Evolutionary conservation across 1,140 invertebrate genomes (phyloP).

Genomic region (Atta colombica): DNA sequence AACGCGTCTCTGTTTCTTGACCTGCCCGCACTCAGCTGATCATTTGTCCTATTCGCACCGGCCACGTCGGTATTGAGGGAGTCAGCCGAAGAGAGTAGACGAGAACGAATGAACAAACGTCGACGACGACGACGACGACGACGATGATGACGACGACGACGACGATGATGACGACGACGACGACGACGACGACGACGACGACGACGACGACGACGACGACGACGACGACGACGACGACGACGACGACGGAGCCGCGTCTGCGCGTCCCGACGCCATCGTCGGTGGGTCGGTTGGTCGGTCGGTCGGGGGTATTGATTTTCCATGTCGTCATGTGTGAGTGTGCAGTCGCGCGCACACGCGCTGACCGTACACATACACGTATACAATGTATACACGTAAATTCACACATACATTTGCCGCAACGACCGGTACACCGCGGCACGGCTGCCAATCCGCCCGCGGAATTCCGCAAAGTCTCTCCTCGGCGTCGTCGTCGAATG

Average conservation of each 20-base stretch:
- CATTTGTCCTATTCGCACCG: conserved; percentile 30
- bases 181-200: not conserved
- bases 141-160: not conserved
- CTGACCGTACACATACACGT: conserved; percentile 20
- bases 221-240: not conserved
- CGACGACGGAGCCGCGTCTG: conserved; percentile 55
- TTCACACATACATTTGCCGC: not conserved
- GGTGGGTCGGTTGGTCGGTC: conserved; percentile 62
- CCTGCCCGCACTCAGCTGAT: conserved; percentile 49
- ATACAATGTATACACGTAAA: not conserved
- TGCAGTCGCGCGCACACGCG: conserved; percentile 35
- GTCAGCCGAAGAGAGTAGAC: not conserved
- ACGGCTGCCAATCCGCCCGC: conserved; percentile 57
- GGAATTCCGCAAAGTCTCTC: conserved; percentile 61
- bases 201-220: not conserved
- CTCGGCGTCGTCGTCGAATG: conserved; percentile 16
- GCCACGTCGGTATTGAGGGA: conserved; percentile 20
- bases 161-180: not conserved
- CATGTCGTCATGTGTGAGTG: conserved; percentile 5
- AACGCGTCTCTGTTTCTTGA: conserved; percentile 33
- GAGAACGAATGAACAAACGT: conserved; percentile 16
- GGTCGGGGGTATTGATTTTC: conserved; percentile 75
- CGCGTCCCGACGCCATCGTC: conserved; percentile 64
- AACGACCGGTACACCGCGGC: conserved; percentile 41
- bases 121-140: not conserved